These are phyloP conservation scores for Natator depressus DNA, from an alignment of 2,113 vertebrate species.

Conservation along the genomic window DNA sequence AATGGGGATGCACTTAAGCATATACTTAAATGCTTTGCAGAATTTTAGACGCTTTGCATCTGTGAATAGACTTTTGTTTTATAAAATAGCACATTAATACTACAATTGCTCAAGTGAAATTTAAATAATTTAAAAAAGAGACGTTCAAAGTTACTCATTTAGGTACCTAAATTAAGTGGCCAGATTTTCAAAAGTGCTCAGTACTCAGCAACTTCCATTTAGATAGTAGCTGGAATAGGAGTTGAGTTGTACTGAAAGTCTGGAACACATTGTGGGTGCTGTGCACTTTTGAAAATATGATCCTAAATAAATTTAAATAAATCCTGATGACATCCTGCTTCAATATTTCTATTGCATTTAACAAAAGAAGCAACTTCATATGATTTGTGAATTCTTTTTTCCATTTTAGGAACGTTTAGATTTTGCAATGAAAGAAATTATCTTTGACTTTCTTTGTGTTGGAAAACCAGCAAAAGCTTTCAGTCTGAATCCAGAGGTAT, in stretches of 20 bases:
- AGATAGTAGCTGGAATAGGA: not conserved
- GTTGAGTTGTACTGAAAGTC: not conserved
- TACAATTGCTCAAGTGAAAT: conserved; percentile 32
- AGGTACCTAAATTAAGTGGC: not conserved
- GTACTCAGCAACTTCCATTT: not conserved
- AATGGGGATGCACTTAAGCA: conserved; percentile 31
- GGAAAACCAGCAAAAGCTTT: conserved; percentile 98
- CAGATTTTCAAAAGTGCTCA: conserved; percentile 4
- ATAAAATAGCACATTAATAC: conserved; percentile 26
- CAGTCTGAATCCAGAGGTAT: conserved; percentile 98
- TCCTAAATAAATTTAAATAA: not conserved
- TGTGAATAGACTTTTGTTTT: conserved; percentile 38
- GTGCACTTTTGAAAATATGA: not conserved
- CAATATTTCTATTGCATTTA: not conserved
- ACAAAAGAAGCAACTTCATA: not conserved
- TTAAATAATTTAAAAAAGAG: conserved; percentile 60
- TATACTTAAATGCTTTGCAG: conserved; percentile 48
- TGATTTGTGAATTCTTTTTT: conserved; percentile 50
- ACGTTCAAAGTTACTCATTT: conserved; percentile 14
- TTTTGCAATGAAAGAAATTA: conserved; percentile 99
- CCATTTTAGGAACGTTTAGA: conserved; percentile 92
- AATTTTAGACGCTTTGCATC: not conserved
- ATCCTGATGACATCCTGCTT: not conserved
- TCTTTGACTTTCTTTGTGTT: conserved; percentile 97
- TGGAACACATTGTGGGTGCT: not conserved